phyloP scores from a whole-genome alignment of 2,888 invertebrate genomes.

The Bruchidius siliquastri region DNA sequence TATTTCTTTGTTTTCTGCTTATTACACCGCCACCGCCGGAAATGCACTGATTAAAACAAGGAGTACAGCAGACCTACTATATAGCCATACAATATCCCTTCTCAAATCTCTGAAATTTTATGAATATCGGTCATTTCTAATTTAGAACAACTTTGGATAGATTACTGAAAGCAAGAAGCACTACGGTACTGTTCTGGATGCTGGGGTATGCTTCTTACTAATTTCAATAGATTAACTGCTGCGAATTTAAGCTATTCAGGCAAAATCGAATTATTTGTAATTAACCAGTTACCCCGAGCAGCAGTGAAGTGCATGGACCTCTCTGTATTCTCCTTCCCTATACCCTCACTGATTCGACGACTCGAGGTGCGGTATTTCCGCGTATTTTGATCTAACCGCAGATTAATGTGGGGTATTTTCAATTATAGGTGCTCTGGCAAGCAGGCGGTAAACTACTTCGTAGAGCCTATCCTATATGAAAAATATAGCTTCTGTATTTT shows the following conservation, averaged over 20 bases:
- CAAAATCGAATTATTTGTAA: slow-evolving; percentile 51
- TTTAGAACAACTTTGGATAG: too few species aligned
- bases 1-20: too few species aligned
- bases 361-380: slow-evolving; percentile 20
- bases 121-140: too few species aligned
- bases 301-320: slow-evolving; percentile 1
- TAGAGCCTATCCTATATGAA: too few species aligned
- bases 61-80: too few species aligned
- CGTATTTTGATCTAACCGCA: slow-evolving; percentile 22
- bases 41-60: too few species aligned
- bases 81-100: too few species aligned
- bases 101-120: too few species aligned
- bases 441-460: too few species aligned
- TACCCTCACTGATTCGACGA: background rate
- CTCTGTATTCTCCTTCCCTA: slow-evolving; percentile 2
- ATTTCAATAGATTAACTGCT: slow-evolving; percentile 50
- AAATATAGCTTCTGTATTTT: too few species aligned
- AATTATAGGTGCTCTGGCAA: background rate
- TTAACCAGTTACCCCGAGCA: slow-evolving; percentile 42
- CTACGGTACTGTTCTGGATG: slow-evolving; percentile 22
- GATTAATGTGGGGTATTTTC: slow-evolving; percentile 25
- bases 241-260: slow-evolving; percentile 48
- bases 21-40: too few species aligned
- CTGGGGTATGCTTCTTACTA: slow-evolving; percentile 49
- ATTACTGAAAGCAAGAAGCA: background rate